Evolutionary conservation across 2,113 vertebrate genomes (phyloP).

Genomic region (Apaloderma vittatum): DNA sequence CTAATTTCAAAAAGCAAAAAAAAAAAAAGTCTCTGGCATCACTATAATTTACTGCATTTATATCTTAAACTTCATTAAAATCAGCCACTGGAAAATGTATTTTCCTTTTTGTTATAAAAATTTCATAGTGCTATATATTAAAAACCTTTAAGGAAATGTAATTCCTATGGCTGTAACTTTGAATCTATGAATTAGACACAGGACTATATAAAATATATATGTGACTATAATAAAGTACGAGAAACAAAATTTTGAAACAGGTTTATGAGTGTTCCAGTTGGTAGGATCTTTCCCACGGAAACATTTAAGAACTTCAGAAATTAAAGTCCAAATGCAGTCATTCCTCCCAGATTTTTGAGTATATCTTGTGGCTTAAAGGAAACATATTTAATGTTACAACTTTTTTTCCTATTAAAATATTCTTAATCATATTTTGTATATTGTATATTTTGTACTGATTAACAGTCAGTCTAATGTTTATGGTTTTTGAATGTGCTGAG

Average conservation of each 20-base stretch:
- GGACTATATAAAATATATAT: slow-evolving; percentile 34
- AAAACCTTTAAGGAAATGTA: slow-evolving; percentile 55
- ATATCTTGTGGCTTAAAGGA: background rate
- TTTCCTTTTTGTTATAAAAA: slow-evolving; percentile 49
- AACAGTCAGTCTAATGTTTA: background rate
- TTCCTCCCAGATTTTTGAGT: background rate
- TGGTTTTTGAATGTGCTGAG: background rate
- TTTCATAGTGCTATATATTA: slow-evolving; percentile 40
- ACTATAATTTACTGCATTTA: slow-evolving; percentile 18
- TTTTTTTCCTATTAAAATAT: background rate
- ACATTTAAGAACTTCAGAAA: background rate
- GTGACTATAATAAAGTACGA: background rate
- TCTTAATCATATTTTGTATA: background rate
- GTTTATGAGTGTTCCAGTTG: background rate
- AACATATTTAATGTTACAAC: background rate
- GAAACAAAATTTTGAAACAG: background rate
- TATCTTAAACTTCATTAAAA: slow-evolving; percentile 26
- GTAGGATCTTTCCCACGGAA: background rate
- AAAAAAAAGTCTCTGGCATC: background rate
- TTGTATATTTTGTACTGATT: background rate
- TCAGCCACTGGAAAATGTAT: background rate
- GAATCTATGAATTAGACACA: background rate
- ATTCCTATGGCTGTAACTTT: slow-evolving; percentile 1
- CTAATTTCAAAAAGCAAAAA: background rate
- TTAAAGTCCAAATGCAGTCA: background rate